These are phyloP conservation scores for Protobothrops flavoviridis DNA, from an alignment of 2,113 vertebrate genomes.

Conservation along the genomic window DNA sequence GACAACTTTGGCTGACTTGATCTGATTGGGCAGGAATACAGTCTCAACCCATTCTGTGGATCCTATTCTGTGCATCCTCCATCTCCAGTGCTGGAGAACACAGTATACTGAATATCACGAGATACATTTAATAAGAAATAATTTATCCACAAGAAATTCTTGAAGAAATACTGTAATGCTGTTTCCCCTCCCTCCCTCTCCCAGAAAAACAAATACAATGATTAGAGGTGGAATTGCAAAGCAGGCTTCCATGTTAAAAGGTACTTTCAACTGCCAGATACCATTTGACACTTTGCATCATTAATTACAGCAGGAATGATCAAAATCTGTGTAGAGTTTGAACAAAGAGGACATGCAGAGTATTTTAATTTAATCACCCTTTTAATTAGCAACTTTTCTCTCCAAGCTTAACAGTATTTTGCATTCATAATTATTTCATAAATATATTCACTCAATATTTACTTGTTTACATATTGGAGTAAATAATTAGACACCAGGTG, in stretches of 20 bases:
- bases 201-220: background rate
- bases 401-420: background rate
- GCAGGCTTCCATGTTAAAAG: slow-evolving; percentile 22
- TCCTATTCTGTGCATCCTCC: too few species aligned
- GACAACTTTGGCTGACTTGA: too few species aligned
- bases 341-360: background rate
- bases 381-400: background rate
- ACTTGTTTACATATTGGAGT: background rate
- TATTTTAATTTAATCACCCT: background rate
- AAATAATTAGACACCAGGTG: background rate
- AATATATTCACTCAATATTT: background rate
- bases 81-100: too few species aligned
- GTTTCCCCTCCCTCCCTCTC: background rate
- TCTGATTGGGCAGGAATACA: too few species aligned
- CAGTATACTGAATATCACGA: slow-evolving; percentile 27
- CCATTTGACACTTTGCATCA: background rate
- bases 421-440: slow-evolving; percentile 12
- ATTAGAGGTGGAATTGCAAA: slow-evolving; percentile 17
- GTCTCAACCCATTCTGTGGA: too few species aligned
- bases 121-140: slow-evolving; percentile 1
- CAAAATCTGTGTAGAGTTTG: background rate
- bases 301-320: rapidly evolving
- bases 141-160: slow-evolving; percentile 9
- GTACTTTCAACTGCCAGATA: background rate
- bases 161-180: slow-evolving; percentile 11